Percentiles rank a stretch among this genome's conserved stretches.
Evolutionary conservation across 2,797 vertebrate genomes (phyloP).

Genomic region (Bufotes viridis): DNA sequence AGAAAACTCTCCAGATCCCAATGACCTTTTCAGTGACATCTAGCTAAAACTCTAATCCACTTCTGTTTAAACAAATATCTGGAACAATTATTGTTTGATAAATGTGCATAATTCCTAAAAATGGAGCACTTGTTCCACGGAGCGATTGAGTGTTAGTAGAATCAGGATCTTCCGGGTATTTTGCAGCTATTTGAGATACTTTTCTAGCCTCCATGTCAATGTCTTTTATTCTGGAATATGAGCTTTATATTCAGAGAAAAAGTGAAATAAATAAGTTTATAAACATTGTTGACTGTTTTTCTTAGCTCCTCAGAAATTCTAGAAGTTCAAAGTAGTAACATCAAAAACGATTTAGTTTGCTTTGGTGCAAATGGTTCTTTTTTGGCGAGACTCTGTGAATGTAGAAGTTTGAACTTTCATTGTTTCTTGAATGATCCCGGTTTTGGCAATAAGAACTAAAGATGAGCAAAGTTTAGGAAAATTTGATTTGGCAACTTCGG

Average conservation of each 20-base stretch:
- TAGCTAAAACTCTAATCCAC: conserved; percentile 69
- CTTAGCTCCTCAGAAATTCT: background rate
- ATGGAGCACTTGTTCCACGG: conserved; percentile 8
- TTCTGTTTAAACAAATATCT: conserved; percentile 48
- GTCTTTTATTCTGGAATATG: background rate
- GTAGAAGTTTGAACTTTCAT: background rate
- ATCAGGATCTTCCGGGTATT: background rate
- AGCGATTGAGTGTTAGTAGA: conserved; percentile 16
- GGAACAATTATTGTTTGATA: conserved; percentile 42
- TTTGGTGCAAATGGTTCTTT: background rate
- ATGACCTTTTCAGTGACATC: conserved; percentile 86
- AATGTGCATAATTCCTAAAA: conserved; percentile 55
- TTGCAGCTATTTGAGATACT: background rate
- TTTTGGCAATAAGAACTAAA: background rate
- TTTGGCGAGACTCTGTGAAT: background rate
- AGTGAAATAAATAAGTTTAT: conserved; percentile 30
- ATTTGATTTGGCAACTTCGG: too few relatives aligned
- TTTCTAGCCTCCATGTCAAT: conserved; percentile 14
- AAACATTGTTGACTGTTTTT: background rate
- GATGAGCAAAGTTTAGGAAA: too few relatives aligned
- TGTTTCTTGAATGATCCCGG: conserved; percentile 10
- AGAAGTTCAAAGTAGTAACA: background rate
- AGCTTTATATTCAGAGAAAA: background rate
- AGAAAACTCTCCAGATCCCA: conserved; percentile 73
- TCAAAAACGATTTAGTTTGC: background rate